These are phyloP conservation scores for Bos javanicus DNA, from an alignment of 2,113 vertebrate species.

Conservation along the genomic window DNA sequence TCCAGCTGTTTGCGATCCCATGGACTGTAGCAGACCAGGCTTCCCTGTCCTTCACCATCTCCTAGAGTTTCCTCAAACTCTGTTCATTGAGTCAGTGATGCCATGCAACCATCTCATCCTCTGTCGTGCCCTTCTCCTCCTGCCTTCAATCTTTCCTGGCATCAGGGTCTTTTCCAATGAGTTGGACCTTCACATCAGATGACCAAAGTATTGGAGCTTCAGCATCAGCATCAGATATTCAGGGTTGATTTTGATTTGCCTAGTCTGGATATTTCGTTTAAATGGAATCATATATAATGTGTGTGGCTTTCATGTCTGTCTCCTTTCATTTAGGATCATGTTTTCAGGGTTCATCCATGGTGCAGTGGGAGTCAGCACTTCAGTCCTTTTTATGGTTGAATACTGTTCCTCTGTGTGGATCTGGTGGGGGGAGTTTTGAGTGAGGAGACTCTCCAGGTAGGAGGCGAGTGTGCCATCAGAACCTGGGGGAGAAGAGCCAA, in stretches of 20 bases:
- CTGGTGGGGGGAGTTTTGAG: not conserved
- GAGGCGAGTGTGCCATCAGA: rapidly evolving
- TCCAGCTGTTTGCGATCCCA: not conserved
- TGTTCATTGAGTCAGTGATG: not conserved
- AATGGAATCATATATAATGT: no score
- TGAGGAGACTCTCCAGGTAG: not conserved
- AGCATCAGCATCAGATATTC: not conserved
- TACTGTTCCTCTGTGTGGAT: not conserved
- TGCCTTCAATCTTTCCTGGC: not conserved
- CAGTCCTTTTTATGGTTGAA: not conserved
- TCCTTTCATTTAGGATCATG: not conserved
- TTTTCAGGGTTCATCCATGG: no score
- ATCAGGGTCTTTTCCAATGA: not conserved
- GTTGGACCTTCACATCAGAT: not conserved
- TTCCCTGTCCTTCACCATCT: not conserved
- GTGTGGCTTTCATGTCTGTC: not conserved
- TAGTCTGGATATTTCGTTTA: rapidly evolving
- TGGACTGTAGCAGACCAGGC: not conserved
- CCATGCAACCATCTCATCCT: not conserved
- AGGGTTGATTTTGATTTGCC: not conserved
- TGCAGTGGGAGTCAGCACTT: rapidly evolving
- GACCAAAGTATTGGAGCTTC: not conserved
- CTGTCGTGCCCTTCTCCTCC: not conserved
- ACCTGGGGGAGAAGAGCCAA: not conserved
- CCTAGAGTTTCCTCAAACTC: not conserved